A percentile compares a stretch with the other conserved stretches of the same genome.
These are phyloP conservation scores for Diabrotica undecimpunctata DNA, from an alignment of 1,140 invertebrate species.

Conservation along the genomic window DNA sequence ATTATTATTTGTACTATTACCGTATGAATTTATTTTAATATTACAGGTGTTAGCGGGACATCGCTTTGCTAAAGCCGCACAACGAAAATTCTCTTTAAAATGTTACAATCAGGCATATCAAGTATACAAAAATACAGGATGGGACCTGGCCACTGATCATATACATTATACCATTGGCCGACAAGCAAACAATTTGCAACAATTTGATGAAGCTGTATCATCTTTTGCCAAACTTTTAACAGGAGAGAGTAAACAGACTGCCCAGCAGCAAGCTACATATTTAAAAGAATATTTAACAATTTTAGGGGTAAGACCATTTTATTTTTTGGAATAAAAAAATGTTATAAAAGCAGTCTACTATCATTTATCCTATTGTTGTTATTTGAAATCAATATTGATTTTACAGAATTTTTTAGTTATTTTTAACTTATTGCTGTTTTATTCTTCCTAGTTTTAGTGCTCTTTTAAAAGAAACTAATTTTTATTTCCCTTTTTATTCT, in stretches of 20 bases:
- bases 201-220: slow-evolving; percentile 67
- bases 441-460: too few relatives aligned
- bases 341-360: too few relatives aligned
- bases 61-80: slow-evolving; percentile 86
- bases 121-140: slow-evolving; percentile 76
- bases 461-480: too few relatives aligned
- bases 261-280: slow-evolving; percentile 78
- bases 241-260: slow-evolving; percentile 69
- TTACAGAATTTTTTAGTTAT: too few relatives aligned
- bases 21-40: not conserved
- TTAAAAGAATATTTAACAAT: slow-evolving; percentile 84
- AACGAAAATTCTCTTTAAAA: slow-evolving; percentile 83
- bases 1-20: too few relatives aligned
- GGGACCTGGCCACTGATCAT: slow-evolving; percentile 91
- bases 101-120: slow-evolving; percentile 92
- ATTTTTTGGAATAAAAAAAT: slow-evolving; percentile 17
- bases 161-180: slow-evolving; percentile 91
- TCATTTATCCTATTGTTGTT: too few relatives aligned
- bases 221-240: slow-evolving; percentile 78
- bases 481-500: too few relatives aligned
- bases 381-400: too few relatives aligned
- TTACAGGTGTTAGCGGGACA: slow-evolving; percentile 77
- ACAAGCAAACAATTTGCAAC: slow-evolving; percentile 77
- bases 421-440: too few relatives aligned
- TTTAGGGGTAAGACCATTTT: slow-evolving; percentile 64